phyloP scores from a whole-genome alignment of 1,140 invertebrate genomes.

The Cotesia glomerata region DNA sequence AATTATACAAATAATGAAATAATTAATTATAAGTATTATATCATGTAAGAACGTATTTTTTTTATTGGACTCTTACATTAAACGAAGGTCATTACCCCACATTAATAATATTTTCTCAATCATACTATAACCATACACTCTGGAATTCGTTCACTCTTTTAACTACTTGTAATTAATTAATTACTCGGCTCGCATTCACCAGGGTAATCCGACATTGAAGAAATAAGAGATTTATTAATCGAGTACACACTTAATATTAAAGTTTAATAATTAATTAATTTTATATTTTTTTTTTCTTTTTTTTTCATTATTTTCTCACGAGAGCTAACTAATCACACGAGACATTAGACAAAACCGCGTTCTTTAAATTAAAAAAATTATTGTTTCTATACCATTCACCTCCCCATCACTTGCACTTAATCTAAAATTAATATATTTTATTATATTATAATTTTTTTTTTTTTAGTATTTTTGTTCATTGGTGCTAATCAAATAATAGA shows the following conservation, averaged over 20 bases:
- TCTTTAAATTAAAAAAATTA: too few relatives aligned
- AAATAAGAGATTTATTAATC: slow-evolving; percentile 25
- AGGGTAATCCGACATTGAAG: not conserved
- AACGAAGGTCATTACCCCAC: slow-evolving; percentile 7
- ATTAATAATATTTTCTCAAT: not conserved
- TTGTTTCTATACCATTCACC: too few relatives aligned
- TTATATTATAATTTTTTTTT: too few relatives aligned
- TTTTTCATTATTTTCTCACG: not conserved
- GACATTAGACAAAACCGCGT: too few relatives aligned
- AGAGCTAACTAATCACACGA: too few relatives aligned
- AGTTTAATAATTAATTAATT: slow-evolving; percentile 2
- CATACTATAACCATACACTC: not conserved
- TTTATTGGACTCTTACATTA: slow-evolving; percentile 31
- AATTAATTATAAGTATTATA: slow-evolving; percentile 12
- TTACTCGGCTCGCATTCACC: not conserved
- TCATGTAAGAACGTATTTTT: slow-evolving; percentile 29
- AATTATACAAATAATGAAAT: not conserved
- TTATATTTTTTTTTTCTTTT: not conserved
- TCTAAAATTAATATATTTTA: too few relatives aligned
- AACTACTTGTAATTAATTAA: not conserved
- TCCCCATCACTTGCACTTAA: too few relatives aligned
- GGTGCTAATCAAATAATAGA: not conserved
- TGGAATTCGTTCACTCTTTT: not conserved
- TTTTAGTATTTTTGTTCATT: too few relatives aligned
- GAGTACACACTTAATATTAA: slow-evolving; percentile 21